These are phyloP conservation scores for Hirudinaria manillensis DNA, from an alignment of 2,888 invertebrate genomes.

Conservation along the genomic window DNA sequence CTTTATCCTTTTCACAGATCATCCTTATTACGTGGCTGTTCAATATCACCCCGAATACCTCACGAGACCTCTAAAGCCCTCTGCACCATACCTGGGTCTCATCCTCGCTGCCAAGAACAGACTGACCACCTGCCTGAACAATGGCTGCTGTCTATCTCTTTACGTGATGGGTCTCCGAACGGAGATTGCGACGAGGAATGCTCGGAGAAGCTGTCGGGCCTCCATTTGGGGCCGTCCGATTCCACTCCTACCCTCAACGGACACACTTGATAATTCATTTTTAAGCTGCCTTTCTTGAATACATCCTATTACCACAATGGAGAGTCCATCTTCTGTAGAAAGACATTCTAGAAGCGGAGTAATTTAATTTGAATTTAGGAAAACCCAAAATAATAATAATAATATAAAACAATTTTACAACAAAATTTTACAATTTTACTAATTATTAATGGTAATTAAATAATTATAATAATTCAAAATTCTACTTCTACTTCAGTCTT, in stretches of 20 bases:
- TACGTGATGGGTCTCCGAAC: background rate
- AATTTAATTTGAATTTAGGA: too few relatives aligned
- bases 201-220: background rate
- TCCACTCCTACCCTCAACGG: background rate
- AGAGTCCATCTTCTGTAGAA: too few relatives aligned
- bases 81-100: constrained; percentile 89
- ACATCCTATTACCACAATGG: too few relatives aligned
- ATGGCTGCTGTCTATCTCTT: constrained; percentile 50
- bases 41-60: constrained; percentile 98
- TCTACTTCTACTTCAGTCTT: too few relatives aligned
- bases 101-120: constrained; percentile 81
- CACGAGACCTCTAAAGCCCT: constrained; percentile 69
- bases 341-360: too few relatives aligned
- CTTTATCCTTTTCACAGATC: constrained; percentile 61
- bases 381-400: too few relatives aligned
- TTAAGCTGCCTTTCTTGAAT: too few relatives aligned
- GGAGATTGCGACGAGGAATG: background rate
- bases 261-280: too few relatives aligned
- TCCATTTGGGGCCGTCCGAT: background rate
- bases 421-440: too few relatives aligned
- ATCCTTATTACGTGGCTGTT: constrained; percentile 87
- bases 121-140: constrained; percentile 59
- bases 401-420: too few relatives aligned
- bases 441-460: too few relatives aligned
- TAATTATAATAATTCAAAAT: too few relatives aligned